Percentiles rank a stretch among this genome's conserved stretches.
Evolutionary conservation across 2,797 vertebrate species (phyloP).

Genomic region (Amblyraja radiata): DNA sequence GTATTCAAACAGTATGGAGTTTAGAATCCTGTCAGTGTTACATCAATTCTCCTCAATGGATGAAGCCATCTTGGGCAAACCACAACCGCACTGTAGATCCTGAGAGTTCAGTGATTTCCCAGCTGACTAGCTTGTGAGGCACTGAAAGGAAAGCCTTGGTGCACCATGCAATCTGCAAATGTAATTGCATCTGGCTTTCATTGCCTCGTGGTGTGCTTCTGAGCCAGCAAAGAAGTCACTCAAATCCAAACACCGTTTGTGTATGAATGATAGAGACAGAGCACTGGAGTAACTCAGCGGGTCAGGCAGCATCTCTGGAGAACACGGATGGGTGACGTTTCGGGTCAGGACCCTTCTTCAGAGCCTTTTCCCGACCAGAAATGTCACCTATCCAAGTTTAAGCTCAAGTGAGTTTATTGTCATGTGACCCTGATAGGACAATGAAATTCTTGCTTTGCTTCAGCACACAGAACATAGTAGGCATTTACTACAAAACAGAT

Average conservation of each 20-base stretch:
- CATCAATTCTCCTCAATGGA: conserved; percentile 3
- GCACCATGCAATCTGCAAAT: not conserved
- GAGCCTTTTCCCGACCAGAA: too few species aligned
- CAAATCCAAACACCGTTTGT: not conserved
- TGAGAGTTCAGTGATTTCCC: not conserved
- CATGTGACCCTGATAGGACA: too few species aligned
- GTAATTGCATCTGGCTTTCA: not conserved
- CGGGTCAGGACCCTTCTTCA: too few species aligned
- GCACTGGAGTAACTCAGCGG: too few species aligned
- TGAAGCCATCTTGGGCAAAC: not conserved
- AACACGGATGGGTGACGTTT: too few species aligned
- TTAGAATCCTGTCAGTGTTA: not conserved
- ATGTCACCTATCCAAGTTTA: too few species aligned
- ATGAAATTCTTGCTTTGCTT: too few species aligned
- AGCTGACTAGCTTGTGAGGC: not conserved
- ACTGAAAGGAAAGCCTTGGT: not conserved
- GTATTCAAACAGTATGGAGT: not conserved
- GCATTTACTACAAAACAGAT: too few species aligned
- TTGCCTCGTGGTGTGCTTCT: not conserved
- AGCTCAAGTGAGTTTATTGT: too few species aligned
- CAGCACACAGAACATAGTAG: too few species aligned
- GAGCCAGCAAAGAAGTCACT: not conserved
- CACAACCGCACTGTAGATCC: not conserved
- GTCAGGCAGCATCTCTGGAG: too few species aligned
- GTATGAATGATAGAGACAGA: too few species aligned